Evolutionary conservation across 2,797 vertebrate species (phyloP).

Genomic region (Amblyraja radiata): DNA sequence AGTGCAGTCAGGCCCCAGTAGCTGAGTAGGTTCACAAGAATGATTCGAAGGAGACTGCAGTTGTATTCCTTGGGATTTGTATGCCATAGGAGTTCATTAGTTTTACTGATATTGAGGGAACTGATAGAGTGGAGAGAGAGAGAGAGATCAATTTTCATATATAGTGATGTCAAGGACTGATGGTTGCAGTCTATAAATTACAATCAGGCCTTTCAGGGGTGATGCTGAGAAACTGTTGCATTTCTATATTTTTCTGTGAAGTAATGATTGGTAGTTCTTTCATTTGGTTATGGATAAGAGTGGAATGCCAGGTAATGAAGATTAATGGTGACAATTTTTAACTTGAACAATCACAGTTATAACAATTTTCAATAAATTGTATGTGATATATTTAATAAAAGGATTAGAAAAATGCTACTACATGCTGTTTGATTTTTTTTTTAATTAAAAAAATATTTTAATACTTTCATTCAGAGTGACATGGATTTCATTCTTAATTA

Average conservation of each 20-base stretch:
- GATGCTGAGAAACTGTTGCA: slow-evolving; percentile 38
- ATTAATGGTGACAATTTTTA: not conserved
- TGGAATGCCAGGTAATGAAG: too few relatives aligned
- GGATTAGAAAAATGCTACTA: too few relatives aligned
- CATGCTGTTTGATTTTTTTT: not conserved
- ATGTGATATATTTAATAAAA: not conserved
- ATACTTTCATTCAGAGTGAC: not conserved
- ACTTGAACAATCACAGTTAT: too few relatives aligned
- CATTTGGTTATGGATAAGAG: not conserved
- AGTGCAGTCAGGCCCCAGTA: not conserved
- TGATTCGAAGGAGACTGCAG: too few relatives aligned
- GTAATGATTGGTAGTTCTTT: slow-evolving; percentile 43
- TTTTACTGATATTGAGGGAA: too few relatives aligned
- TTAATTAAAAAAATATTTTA: not conserved
- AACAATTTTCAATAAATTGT: too few relatives aligned
- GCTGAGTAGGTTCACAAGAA: not conserved
- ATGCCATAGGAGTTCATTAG: not conserved
- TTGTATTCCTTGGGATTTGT: too few relatives aligned
- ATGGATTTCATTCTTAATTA: not conserved
- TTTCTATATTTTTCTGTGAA: slow-evolving; percentile 39
- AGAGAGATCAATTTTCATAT: not conserved
- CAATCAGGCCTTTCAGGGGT: too few relatives aligned
- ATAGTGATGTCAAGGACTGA: not conserved
- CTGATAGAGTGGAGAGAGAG: too few relatives aligned
- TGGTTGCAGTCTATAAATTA: not conserved